Conservation (phyloP, 2,888 invertebrate species). For the Phymatocera aterrima region DNA sequence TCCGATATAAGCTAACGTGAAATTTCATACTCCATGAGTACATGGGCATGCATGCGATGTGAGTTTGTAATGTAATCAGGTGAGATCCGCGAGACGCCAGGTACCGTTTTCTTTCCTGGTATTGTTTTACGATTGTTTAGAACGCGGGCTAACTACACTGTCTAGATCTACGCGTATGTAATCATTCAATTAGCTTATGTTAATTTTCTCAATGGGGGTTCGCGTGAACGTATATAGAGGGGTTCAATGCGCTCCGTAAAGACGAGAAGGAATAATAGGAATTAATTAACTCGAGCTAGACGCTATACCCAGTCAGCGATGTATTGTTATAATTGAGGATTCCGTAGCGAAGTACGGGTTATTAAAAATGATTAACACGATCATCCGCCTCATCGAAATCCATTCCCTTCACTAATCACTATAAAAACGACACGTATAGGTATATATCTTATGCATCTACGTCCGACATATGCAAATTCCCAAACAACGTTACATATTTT, state of each 20-base stretch:
- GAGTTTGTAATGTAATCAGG: not conserved
- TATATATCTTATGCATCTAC: no score
- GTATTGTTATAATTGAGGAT: not conserved
- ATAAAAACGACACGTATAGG: not conserved
- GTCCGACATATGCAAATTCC: no score
- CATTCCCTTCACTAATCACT: not conserved
- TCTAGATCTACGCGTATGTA: not conserved
- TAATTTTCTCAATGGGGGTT: constrained; percentile 18
- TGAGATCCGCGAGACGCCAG: not conserved
- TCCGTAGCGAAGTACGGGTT: not conserved
- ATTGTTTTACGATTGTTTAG: constrained; percentile 29
- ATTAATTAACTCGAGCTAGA: constrained; percentile 19
- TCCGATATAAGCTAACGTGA: no score
- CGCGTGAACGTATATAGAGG: not conserved
- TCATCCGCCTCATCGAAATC: not conserved
- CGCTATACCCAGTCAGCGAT: not conserved
- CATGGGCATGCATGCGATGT: not conserved
- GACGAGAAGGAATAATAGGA: constrained; percentile 25
- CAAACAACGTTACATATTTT: no score
- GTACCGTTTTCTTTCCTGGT: constrained; percentile 36
- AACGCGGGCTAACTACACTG: constrained; percentile 6
- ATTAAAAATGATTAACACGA: not conserved
- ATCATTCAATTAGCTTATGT: constrained; percentile 43
- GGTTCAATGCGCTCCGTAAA: not conserved
- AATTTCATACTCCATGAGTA: no score